phyloP scores from a whole-genome alignment of 2,888 invertebrate genomes.

The Saturnia japonica region DNA sequence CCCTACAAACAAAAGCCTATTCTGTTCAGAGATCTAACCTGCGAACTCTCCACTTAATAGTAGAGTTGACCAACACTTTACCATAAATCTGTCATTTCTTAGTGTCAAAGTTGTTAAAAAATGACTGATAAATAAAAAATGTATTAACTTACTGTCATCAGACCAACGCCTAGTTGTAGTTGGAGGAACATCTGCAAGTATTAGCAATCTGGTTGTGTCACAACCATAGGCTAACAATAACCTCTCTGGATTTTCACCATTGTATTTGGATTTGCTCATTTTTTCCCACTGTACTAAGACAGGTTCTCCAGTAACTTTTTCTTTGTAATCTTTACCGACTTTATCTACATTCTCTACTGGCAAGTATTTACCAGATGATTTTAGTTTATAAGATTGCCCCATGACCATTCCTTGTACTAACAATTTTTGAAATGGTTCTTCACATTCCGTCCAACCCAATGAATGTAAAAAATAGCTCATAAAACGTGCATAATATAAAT shows the following conservation, averaged over 20 bases:
- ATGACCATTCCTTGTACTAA: constrained; percentile 98
- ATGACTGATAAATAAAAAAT: not conserved
- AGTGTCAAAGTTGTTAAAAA: not conserved
- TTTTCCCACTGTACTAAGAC: constrained; percentile 95
- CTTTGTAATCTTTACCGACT: constrained; percentile 83
- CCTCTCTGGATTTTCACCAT: constrained; percentile 96
- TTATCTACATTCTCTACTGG: constrained; percentile 83
- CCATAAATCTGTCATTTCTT: too few species aligned
- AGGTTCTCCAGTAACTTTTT: constrained; percentile 83
- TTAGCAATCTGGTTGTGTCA: constrained; percentile 94
- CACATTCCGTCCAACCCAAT: constrained; percentile 85
- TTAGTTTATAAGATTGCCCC: constrained; percentile 89
- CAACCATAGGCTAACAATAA: constrained; percentile 91
- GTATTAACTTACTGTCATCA: constrained; percentile 85
- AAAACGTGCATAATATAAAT: constrained; percentile 98
- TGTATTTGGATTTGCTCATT: constrained; percentile 99
- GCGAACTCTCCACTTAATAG: too few species aligned
- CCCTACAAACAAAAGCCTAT: too few species aligned
- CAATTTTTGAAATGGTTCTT: constrained; percentile 95
- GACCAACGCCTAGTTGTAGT: constrained; percentile 95
- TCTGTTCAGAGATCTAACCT: too few species aligned
- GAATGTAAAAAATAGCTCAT: constrained; percentile 95
- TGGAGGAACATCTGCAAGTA: constrained; percentile 95
- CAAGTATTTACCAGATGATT: constrained; percentile 91
- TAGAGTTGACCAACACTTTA: too few species aligned